phyloP scores from a whole-genome alignment of 2,113 vertebrate genomes.

The Tringa solitaria region DNA sequence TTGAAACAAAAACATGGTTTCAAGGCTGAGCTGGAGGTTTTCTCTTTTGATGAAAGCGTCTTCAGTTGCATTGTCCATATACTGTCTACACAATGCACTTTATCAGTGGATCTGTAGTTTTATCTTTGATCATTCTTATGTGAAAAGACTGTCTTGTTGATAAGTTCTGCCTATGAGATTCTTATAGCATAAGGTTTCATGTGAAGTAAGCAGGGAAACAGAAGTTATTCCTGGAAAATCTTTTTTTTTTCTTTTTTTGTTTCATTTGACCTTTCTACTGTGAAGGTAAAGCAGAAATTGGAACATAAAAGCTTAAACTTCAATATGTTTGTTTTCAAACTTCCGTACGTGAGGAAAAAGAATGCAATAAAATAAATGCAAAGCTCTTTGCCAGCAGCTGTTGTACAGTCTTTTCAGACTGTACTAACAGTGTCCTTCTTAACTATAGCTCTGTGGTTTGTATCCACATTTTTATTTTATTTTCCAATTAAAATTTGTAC shows the following conservation, averaged over 20 bases:
- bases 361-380: neutral
- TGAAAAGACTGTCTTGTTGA: neutral
- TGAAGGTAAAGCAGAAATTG: neutral
- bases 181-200: neutral
- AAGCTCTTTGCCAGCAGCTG: neutral
- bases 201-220: neutral
- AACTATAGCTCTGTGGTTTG: neutral
- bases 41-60: neutral
- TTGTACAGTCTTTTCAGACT: neutral
- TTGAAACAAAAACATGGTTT: neutral
- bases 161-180: neutral
- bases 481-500: neutral
- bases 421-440: neutral
- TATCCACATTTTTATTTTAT: neutral
- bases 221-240: neutral
- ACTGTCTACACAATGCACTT: neutral
- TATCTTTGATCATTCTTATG: neutral
- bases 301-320: neutral
- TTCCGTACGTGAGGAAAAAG: neutral
- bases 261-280: neutral
- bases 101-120: neutral
- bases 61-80: neutral
- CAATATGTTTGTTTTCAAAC: neutral
- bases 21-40: neutral
- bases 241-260: neutral